These are phyloP conservation scores for Conistra vaccinii DNA, from an alignment of 2,888 invertebrate species.

Conservation along the genomic window DNA sequence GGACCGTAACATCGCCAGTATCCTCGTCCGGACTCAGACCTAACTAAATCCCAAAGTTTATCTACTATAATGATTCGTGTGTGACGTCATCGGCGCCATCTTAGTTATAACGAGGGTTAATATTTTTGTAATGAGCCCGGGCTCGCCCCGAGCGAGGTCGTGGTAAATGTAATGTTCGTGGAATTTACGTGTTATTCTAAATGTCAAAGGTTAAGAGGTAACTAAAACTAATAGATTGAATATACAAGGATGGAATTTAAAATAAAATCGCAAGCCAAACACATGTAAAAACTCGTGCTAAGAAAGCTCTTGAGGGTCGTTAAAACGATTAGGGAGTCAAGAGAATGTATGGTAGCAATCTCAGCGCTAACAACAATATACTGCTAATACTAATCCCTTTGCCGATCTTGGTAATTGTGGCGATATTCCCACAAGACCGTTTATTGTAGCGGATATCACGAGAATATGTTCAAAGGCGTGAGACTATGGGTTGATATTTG, in stretches of 20 bases:
- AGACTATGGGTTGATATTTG: slow-evolving; percentile 31
- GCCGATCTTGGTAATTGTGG: slow-evolving; percentile 39
- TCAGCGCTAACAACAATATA: slow-evolving; percentile 29
- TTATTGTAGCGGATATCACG: slow-evolving; percentile 2
- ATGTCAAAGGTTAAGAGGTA: slow-evolving; percentile 42
- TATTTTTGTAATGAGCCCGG: slow-evolving; percentile 52
- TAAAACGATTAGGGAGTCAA: slow-evolving; percentile 18
- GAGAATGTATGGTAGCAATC: slow-evolving; percentile 14
- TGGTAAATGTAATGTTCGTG: slow-evolving; percentile 34
- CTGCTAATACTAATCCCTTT: slow-evolving; percentile 31
- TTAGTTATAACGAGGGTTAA: slow-evolving; percentile 55
- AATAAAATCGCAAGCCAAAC: background rate
- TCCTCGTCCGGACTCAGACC: slow-evolving; percentile 20
- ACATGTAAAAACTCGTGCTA: background rate
- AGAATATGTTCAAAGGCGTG: background rate
- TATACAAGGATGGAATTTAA: background rate
- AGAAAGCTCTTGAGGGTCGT: slow-evolving; percentile 22
- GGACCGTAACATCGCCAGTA: slow-evolving; percentile 14
- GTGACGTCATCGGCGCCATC: slow-evolving; percentile 42
- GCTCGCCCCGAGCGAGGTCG: slow-evolving; percentile 35
- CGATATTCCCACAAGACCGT: slow-evolving; percentile 43
- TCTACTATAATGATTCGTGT: slow-evolving; percentile 24
- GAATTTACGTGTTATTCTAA: slow-evolving; percentile 29
- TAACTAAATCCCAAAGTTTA: slow-evolving; percentile 27
- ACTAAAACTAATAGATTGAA: slow-evolving; percentile 1